phyloP scores from a whole-genome alignment of 1,140 invertebrate genomes.

The Pseudomyrmex dendroicus region DNA sequence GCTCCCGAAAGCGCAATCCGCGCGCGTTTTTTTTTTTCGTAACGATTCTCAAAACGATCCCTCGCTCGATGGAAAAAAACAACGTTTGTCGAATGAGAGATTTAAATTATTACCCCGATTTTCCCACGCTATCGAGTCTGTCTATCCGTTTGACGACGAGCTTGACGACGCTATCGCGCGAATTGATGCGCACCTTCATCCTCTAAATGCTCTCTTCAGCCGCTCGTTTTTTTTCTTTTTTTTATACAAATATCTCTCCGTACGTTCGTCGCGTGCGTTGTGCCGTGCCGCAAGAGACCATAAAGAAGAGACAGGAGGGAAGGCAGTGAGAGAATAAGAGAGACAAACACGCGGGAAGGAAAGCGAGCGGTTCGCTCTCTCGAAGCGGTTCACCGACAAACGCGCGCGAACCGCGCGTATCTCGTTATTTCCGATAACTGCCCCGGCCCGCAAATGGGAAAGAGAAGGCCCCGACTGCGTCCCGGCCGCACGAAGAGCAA shows the following conservation, averaged over 20 bases:
- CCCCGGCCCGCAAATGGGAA: slow-evolving; percentile 12
- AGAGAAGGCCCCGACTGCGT: slow-evolving; percentile 10
- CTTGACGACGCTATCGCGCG: slow-evolving; percentile 44
- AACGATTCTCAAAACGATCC: neutral
- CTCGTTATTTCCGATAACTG: slow-evolving; percentile 40
- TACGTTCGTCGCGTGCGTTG: slow-evolving; percentile 38
- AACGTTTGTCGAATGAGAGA: slow-evolving; percentile 16
- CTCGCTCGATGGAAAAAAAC: neutral
- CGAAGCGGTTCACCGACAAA: slow-evolving; percentile 9
- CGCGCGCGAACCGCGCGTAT: slow-evolving; percentile 49
- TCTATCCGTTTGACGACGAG: slow-evolving; percentile 32
- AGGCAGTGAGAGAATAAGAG: slow-evolving; percentile 4
- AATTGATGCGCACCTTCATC: slow-evolving; percentile 38
- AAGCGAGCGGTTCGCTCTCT: slow-evolving; percentile 16
- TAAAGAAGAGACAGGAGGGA: slow-evolving; percentile 18
- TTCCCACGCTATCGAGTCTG: slow-evolving; percentile 8
- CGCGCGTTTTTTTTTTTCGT: too few species aligned
- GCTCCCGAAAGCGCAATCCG: slow-evolving; percentile 7
- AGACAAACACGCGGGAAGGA: neutral
- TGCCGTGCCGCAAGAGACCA: slow-evolving; percentile 65
- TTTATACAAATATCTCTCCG: slow-evolving; percentile 42
- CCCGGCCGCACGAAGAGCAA: slow-evolving; percentile 38
- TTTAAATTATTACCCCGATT: slow-evolving; percentile 5
- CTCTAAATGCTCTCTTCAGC: slow-evolving; percentile 57
- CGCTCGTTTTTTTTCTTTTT: too few species aligned